Base-by-base conservation (phyloP, 2,113 vertebrate species). In the Hippolais icterina region DNA sequence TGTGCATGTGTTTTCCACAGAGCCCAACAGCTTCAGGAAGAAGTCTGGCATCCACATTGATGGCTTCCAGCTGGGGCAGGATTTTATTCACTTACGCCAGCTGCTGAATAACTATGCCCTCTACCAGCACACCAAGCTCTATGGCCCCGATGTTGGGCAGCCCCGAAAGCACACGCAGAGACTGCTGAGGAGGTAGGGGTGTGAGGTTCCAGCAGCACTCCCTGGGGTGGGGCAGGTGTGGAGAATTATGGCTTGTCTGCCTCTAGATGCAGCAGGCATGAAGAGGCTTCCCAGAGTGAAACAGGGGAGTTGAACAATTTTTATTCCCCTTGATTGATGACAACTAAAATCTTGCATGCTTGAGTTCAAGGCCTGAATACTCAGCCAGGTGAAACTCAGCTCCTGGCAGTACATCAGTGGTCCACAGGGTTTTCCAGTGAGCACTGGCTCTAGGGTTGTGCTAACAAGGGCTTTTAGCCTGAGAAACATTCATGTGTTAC, bases 21-120 rank as follows among this genome's bases (percentile, higher is more conserved):
- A 99, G 87, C 99, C 99, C 13, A 99, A 99, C 93, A 99, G 99
- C 96, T 99, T 98, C 80, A 96, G 97, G 96, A 99, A 99, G 97
- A 99, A 99, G 84, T 98, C 99, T 3, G 98, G 98, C 31, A 57
- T 99, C 78, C 98, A 96, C 46, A 95, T 99, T 1, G 95, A 98
- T 0, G 99, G 99, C 8, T 65, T 61, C 20, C 99, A 99, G 97
- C 98, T 99, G 35, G 99, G 99, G 18, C 79, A 97, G 93, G 99
- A 99, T 60, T 99, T 99, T 71, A 69, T 97, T 29, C 96, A 79
- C 22, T 97, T 99, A 77, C 98, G 95, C 31, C 96, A 96, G 2
- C 98, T 99, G 52, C 96, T 99, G 94, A 93, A 75, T 39, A 94
- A 96, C 60, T 99, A 98, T 10, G 56, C 33, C 47, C 28, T 97